Percentiles rank a stretch among this genome's conserved stretches.
Conservation (phyloP, 2,888 invertebrate species). For the Epistrophella euchroma region DNA sequence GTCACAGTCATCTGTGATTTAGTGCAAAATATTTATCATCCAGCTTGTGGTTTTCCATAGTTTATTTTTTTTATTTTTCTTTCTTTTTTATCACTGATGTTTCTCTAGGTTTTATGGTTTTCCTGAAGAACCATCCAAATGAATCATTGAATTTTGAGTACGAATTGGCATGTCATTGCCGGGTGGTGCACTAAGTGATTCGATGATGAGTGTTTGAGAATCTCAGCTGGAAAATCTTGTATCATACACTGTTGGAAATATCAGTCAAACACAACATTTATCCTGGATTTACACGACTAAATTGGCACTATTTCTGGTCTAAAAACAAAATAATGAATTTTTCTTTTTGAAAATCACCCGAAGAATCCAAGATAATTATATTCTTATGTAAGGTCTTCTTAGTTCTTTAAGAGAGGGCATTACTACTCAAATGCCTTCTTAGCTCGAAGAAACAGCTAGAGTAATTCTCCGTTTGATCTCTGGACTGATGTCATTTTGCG, state of each 20-base stretch:
- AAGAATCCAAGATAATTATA: too few relatives aligned
- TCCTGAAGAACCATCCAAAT: slow-evolving; percentile 35
- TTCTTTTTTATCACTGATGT: slow-evolving; percentile 3
- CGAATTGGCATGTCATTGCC: slow-evolving; percentile 50
- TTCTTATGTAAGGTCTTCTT: too few relatives aligned
- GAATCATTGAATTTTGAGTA: slow-evolving; percentile 61
- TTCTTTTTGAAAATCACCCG: too few relatives aligned
- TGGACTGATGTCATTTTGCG: too few relatives aligned
- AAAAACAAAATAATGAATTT: too few relatives aligned
- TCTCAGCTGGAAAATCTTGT: background rate
- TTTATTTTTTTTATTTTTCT: background rate
- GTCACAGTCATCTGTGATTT: slow-evolving; percentile 58
- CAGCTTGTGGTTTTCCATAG: slow-evolving; percentile 57
- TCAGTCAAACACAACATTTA: too few relatives aligned
- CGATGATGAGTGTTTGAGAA: background rate
- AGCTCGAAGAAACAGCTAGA: too few relatives aligned
- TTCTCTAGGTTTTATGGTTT: slow-evolving; percentile 11
- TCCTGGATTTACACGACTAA: too few relatives aligned
- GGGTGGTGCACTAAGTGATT: background rate
- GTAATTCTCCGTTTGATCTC: too few relatives aligned
- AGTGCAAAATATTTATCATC: slow-evolving; percentile 65
- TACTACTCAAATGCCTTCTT: too few relatives aligned
- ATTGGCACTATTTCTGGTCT: too few relatives aligned
- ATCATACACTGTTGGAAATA: background rate
- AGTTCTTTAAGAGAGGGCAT: too few relatives aligned